Evolutionary conservation across 2,888 invertebrate genomes (phyloP).

Genomic region (Heliconius ethilla): DNA sequence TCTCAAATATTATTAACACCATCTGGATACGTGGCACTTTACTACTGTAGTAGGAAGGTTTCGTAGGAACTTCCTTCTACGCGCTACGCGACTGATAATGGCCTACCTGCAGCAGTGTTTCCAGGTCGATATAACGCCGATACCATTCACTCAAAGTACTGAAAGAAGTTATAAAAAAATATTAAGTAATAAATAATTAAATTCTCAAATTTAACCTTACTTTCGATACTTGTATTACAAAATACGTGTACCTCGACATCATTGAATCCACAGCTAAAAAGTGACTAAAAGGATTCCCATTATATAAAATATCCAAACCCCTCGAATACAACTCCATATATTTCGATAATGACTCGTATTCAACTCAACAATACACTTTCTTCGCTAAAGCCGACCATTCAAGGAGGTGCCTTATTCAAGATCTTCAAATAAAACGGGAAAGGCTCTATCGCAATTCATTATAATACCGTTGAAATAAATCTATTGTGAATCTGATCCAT

Average conservation of each 20-base stretch:
- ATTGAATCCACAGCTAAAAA: constrained; percentile 8
- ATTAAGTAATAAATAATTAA: too few relatives aligned
- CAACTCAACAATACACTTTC: constrained; percentile 67
- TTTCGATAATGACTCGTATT: constrained; percentile 66
- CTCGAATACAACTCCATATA: constrained; percentile 49
- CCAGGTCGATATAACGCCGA: too few relatives aligned
- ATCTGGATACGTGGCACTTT: too few relatives aligned
- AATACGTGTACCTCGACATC: not conserved
- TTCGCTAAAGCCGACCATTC: constrained; percentile 67
- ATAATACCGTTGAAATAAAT: constrained; percentile 69
- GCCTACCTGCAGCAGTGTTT: too few relatives aligned
- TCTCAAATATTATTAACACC: too few relatives aligned
- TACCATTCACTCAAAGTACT: too few relatives aligned
- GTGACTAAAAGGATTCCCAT: constrained; percentile 20
- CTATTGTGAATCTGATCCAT: constrained; percentile 66
- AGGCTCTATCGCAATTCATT: constrained; percentile 74
- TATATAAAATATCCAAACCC: constrained; percentile 23
- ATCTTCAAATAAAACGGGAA: constrained; percentile 58
- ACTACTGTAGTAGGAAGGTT: too few relatives aligned
- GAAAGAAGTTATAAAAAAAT: too few relatives aligned
- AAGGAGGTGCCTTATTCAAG: constrained; percentile 68
- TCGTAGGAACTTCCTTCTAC: too few relatives aligned
- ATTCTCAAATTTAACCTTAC: not conserved
- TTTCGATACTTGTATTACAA: not conserved
- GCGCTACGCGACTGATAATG: too few relatives aligned